phyloP scores from a whole-genome alignment of 2,888 invertebrate genomes.

The Ectobius pallidus region DNA sequence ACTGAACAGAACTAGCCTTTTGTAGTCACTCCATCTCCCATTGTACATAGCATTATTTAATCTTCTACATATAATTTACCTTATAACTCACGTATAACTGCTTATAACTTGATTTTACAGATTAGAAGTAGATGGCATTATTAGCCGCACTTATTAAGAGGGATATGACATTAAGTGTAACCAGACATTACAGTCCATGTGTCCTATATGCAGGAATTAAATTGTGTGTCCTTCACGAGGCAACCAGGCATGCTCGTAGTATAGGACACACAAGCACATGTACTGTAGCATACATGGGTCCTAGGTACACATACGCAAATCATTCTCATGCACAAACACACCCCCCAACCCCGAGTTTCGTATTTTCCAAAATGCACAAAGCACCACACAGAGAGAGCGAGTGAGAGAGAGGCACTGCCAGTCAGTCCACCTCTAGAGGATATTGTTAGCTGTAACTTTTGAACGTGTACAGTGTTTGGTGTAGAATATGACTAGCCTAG shows the following conservation, averaged over 20 bases:
- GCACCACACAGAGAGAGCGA: no score
- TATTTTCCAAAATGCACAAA: conserved; percentile 31
- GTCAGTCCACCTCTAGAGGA: conserved; percentile 24
- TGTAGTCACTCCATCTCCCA: no score
- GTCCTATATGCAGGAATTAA: background rate
- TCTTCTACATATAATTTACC: no score
- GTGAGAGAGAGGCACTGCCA: background rate
- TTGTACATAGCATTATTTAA: no score
- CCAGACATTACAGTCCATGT: background rate
- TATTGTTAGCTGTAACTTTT: conserved; percentile 30
- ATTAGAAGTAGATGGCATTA: no score
- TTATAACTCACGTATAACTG: no score
- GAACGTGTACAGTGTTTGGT: conserved; percentile 29
- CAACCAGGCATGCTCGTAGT: conserved; percentile 6
- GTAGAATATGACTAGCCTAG: conserved; percentile 25
- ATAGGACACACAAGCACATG: background rate
- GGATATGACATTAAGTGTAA: conserved; percentile 7
- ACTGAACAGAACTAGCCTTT: no score
- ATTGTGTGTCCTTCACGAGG: conserved; percentile 15
- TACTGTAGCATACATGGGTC: background rate
- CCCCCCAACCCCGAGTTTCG: conserved; percentile 11
- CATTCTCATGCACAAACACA: conserved; percentile 22
- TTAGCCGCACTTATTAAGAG: no score
- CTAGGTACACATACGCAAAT: conserved; percentile 18
- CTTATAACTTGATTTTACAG: no score